Conservation (phyloP, 2,888 invertebrate species). For the Chouioia cunea region DNA sequence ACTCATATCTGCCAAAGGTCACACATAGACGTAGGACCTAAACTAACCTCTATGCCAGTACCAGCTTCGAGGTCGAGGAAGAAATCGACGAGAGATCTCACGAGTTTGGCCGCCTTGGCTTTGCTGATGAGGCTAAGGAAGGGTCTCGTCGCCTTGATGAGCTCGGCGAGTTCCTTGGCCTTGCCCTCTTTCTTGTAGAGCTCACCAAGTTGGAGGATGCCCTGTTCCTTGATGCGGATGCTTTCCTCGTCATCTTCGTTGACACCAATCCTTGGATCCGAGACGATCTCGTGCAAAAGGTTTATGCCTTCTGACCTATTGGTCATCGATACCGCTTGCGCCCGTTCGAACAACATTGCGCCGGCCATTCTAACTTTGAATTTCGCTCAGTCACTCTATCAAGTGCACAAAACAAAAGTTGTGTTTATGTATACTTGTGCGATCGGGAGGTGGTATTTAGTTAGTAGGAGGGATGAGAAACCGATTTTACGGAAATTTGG, state of each 20-base stretch:
- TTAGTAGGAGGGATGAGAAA: too few species aligned
- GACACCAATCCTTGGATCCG: constrained; percentile 81
- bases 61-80: constrained; percentile 97
- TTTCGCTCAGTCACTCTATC: constrained; percentile 45
- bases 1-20: neutral
- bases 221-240: constrained; percentile 92
- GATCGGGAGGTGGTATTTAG: neutral
- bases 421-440: neutral
- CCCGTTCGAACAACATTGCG: constrained; percentile 90
- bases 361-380: constrained; percentile 78
- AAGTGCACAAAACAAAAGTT: neutral
- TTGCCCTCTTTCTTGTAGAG: constrained; percentile 93
- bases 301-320: constrained; percentile 83
- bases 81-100: constrained; percentile 95
- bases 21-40: neutral
- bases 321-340: constrained; percentile 81
- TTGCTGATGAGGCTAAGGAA: constrained; percentile 96
- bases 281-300: constrained; percentile 82
- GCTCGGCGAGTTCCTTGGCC: constrained; percentile 90
- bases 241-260: constrained; percentile 90
- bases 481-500: neutral
- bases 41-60: constrained; percentile 86
- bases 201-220: constrained; percentile 92
- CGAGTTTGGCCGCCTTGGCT: constrained; percentile 98
- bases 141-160: constrained; percentile 95